Base-by-base conservation (phyloP, 1,140 invertebrate species). In the Idris sp. region DNA sequence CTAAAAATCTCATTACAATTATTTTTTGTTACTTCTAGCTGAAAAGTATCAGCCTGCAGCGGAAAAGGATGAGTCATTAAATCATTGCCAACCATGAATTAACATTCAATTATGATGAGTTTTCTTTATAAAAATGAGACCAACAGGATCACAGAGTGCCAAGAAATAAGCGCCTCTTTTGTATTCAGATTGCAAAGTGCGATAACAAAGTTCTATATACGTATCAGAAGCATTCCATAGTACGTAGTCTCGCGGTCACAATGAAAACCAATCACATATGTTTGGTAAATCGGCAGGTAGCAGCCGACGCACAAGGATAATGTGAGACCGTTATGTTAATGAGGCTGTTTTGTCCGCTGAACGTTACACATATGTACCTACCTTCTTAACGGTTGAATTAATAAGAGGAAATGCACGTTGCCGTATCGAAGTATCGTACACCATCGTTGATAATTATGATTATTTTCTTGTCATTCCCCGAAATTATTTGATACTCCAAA, bases 271-370 rank as follows among this genome's bases (percentile, higher is more conserved):
- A 71, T 76, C 65, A 61, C 19, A 65, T 62, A 53, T 56, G 61
- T 61, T 61, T 53, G 41, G 41, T 56, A 72, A 72, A 76, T 72
- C 74, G 62, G 67, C 74, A 72, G 61, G 56, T 76, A 76, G 67
- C 22, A 76, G 19, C 48, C 56, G 72, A 68, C 67, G 74, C 67
- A 71, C 61, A 33, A 59, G 48, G 31, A 64, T 76, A 76, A 72
- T 78, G 64, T 74, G 49, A 62, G 75, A 76, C 86, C 86, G 86
- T 87, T 87, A 87, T 81, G 74, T 84, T 87, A 87, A 87, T 87
- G 78, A 69, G 76, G 61, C 77, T 83, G 82, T 84, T 79, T 79
- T 69, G 68, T 76, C 69, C 77, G 62, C 67, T 73, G 69, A 79
- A 71, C 53, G 75, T 80, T 76, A 76, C 71, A 76, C 76, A 56